Conservation (phyloP, 2,797 vertebrate genomes). For the Spondyliosoma cantharus region DNA sequence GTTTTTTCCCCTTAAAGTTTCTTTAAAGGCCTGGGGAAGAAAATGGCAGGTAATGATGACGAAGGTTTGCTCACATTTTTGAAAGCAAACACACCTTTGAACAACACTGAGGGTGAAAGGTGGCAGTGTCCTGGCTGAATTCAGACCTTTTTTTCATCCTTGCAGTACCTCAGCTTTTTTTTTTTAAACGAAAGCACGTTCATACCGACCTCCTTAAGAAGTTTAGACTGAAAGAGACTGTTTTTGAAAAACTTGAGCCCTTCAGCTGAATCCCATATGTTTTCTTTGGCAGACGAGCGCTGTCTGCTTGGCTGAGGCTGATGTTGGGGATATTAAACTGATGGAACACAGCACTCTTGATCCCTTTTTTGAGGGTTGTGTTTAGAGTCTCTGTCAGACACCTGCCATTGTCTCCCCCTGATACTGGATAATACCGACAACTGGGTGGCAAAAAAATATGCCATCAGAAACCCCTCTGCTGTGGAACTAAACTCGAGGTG, state of each 20-base stretch:
- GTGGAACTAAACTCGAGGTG: not conserved
- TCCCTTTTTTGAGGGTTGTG: slow-evolving; percentile 85
- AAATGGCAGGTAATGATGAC: slow-evolving; percentile 93
- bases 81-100: slow-evolving; percentile 91
- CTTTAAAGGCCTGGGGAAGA: slow-evolving; percentile 78
- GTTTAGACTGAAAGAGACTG: slow-evolving; percentile 92
- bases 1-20: slow-evolving; percentile 72
- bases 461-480: slow-evolving; percentile 2
- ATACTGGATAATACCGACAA: not conserved
- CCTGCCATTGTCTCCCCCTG: slow-evolving; percentile 84
- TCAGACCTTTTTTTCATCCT: slow-evolving; percentile 82
- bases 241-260: slow-evolving; percentile 89
- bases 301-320: slow-evolving; percentile 91
- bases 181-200: slow-evolving; percentile 85
- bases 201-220: slow-evolving; percentile 91
- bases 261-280: slow-evolving; percentile 90
- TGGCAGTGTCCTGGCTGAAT: slow-evolving; percentile 90
- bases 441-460: not conserved
- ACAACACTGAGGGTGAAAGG: slow-evolving; percentile 94
- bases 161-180: slow-evolving; percentile 80
- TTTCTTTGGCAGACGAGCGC: slow-evolving; percentile 91
- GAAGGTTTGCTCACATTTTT: slow-evolving; percentile 91
- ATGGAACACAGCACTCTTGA: slow-evolving; percentile 94
- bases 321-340: slow-evolving; percentile 90
- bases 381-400: slow-evolving; percentile 83